Evolutionary conservation across 1,140 invertebrate species (phyloP).

Genomic region (Drosophila neocordata): DNA sequence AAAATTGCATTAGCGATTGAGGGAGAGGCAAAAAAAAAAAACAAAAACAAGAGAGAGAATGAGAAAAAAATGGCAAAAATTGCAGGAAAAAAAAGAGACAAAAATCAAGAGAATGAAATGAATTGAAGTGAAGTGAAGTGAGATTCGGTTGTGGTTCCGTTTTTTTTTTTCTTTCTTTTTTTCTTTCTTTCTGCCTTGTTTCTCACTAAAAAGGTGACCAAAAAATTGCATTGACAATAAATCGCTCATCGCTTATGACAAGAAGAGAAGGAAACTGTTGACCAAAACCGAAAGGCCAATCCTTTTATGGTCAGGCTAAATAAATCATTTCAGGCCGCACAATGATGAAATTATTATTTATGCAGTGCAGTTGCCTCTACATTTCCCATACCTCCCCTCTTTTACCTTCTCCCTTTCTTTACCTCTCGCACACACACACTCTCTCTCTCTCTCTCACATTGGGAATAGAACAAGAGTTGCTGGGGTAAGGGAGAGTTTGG

Average conservation of each 20-base stretch:
- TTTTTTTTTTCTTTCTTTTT: background rate
- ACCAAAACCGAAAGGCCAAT: conserved; percentile 54
- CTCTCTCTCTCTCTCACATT: too few species aligned
- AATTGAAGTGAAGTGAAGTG: conserved; percentile 7
- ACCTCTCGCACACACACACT: too few species aligned
- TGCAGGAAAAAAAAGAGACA: background rate
- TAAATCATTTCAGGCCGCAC: conserved; percentile 75
- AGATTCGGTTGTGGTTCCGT: background rate
- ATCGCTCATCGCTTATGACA: conserved; percentile 62
- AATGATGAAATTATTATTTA: conserved; percentile 83
- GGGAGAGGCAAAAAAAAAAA: conserved; percentile 12
- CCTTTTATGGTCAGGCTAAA: conserved; percentile 71
- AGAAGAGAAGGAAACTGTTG: conserved; percentile 16
- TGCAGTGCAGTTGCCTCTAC: conserved; percentile 56
- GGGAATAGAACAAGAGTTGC: too few species aligned
- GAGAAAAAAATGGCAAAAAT: too few species aligned
- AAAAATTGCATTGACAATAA: conserved; percentile 52
- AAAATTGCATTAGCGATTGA: conserved; percentile 77
- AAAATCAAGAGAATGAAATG: conserved; percentile 29
- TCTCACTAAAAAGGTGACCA: conserved; percentile 10
- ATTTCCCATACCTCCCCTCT: too few species aligned
- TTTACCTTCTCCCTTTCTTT: too few species aligned
- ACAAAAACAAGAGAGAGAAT: conserved; percentile 20
- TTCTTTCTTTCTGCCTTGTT: background rate
- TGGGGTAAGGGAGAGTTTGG: too few species aligned